Base-by-base conservation (phyloP, 2,113 vertebrate genomes). In the Antennarius striatus region DNA sequence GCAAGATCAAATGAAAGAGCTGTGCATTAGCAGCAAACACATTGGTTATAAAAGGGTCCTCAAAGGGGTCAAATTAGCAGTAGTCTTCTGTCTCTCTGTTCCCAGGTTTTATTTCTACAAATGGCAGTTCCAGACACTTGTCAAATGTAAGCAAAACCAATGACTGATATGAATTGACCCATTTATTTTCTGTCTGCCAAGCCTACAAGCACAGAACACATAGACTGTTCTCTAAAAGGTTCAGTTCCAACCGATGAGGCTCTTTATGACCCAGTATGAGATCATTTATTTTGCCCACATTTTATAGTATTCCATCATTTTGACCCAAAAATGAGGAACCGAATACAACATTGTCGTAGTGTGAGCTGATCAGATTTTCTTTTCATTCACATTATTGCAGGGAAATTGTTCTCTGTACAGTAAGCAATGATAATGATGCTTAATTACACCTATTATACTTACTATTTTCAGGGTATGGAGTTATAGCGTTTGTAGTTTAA, bases 1-100 rank as follows among this genome's bases (percentile, higher is more conserved):
- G 42, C n/a, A 29, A 51, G 53, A 58, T 63, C 36, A 67, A 57
- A 54, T 53, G 28, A 75, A 60, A 28, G 6, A 50, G 72, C 29
- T 61, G 13, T 13, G 56, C 47, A 52, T 81, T 68, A 55, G 42
- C 54, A 61, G 14, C 28, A 22, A 56, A 75, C 43, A 42, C 10
- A n/a, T 13, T 22, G 17, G 36, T 56, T 79, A 7, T 63, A 66
- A 48, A 48, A 75, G 63, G 42, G 29, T 77, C 40, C n/a, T 3
- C 29, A 14, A 6, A 28, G 51, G 30, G 47, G 36, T 49, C 28
- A 51, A 13, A 30, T 40, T 50, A 5, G 13, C n/a, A 10, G 13
- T 40, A 30, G 30, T 73, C 39, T 39, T 17, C 3, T 49, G 15
- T 4, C 4, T 30, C 6, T 2, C 30, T 40, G 30, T 47, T 28